Evolutionary conservation across 2,888 invertebrate species (phyloP), one percentile per base, ranked within the genome.

Genomic region (Machimus atricapillus): DNA sequence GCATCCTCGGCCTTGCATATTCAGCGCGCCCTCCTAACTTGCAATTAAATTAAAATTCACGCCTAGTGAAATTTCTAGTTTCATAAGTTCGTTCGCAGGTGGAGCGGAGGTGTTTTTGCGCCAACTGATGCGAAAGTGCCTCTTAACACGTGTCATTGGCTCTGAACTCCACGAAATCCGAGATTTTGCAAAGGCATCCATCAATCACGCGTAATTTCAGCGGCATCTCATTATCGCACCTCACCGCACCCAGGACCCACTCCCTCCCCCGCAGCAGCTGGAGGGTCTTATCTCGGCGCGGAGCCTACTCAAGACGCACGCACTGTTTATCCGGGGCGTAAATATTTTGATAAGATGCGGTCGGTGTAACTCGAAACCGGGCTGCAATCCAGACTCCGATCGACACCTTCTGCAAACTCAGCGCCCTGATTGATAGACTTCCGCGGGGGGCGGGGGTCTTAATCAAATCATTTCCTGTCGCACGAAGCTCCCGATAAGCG

Each of bases 331-430:
- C 37, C 76, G 76, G 7, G 40, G 76, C 37, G 40, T 40, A 34
- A 76, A 76, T 76, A 76, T 76, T 76, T 34, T 76, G 76, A 76
- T 76, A 76, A 76, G 76, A 37, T 9, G n/a, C 40, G 40, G 76
- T 76, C 40, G 37, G 76, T 27, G 27, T 76, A 76, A 76, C 76
- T 40, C n/a, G 34, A 76, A 7, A 40, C 76, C 76, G 76, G 37
- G 34, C 37, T 76, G 37, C 76, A 66, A 66, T 58, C 66, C n/a
- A 37, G 76, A n/a, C 12, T 27, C 40, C 76, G 40, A 76, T 37
- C 40, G 34, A 40, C 66, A 66, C 34, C 40, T 76, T 76, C 40
- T 76, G 76, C 76, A 40, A 76, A 40, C 37, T 76, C 76, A 76
- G 76, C 76, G 31, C 76, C 9, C 66, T 23, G 76, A 76, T 76